These are phyloP conservation scores for Drosophila teissieri DNA, from an alignment of 1,140 invertebrate genomes.

Conservation along the genomic window DNA sequence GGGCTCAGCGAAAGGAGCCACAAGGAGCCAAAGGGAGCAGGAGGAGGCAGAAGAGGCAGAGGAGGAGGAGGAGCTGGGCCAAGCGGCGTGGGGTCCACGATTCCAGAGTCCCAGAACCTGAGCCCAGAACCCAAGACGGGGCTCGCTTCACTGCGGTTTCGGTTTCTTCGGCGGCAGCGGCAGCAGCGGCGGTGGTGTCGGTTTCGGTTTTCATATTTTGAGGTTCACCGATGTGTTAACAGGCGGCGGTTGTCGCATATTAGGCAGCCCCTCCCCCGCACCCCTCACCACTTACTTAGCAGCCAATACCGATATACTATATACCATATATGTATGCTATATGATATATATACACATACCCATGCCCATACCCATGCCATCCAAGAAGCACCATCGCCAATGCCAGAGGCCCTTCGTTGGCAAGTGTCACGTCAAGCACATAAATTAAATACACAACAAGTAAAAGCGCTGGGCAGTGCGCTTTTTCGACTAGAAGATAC, in stretches of 20 bases:
- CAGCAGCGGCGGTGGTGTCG: conserved; percentile 31
- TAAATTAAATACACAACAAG: conserved; percentile 70
- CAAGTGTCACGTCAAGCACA: conserved; percentile 81
- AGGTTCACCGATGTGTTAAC: conserved; percentile 81
- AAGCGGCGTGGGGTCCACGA: conserved; percentile 46
- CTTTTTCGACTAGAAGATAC: conserved; percentile 26
- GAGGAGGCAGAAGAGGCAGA: background rate
- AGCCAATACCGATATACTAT: conserved; percentile 3
- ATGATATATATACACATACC: too few relatives aligned
- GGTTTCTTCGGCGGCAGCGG: conserved; percentile 35
- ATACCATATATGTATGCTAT: too few relatives aligned
- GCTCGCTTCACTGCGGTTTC: conserved; percentile 37
- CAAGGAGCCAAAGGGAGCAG: background rate
- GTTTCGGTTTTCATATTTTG: conserved; percentile 81
- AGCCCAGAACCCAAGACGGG: conserved; percentile 31
- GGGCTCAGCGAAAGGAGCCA: conserved; percentile 8
- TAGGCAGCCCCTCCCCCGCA: conserved; percentile 44
- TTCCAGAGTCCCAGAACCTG: conserved; percentile 19
- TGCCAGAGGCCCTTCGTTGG: conserved; percentile 36
- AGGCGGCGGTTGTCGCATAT: conserved; percentile 78
- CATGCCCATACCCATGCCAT: background rate
- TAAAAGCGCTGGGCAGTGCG: conserved; percentile 12
- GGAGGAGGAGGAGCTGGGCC: background rate
- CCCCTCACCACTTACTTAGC: conserved; percentile 3
- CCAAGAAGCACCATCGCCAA: background rate